Evolutionary conservation across 2,113 vertebrate genomes (phyloP).

Genomic region (Ailuropoda melanoleuca): DNA sequence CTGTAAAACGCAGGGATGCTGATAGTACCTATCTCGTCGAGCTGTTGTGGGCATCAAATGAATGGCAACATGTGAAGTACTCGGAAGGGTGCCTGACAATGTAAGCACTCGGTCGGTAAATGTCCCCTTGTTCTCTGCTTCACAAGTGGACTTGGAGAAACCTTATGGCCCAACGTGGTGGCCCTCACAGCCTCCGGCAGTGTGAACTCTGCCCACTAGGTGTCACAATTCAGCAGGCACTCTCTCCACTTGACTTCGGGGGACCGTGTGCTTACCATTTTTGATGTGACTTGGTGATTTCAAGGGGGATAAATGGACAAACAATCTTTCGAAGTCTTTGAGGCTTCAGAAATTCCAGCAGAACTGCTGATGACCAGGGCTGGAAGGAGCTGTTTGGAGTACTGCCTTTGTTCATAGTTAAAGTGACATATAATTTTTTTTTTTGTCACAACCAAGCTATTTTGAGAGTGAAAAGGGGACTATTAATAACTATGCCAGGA

Average conservation of each 20-base stretch:
- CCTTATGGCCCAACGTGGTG: rapidly evolving
- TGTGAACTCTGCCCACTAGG: conserved; percentile 46
- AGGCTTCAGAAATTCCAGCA: conserved; percentile 36
- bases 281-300: conserved; percentile 68
- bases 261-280: conserved; percentile 53
- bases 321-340: conserved; percentile 1
- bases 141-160: neutral
- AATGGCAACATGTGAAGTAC: neutral
- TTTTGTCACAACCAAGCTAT: neutral
- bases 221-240: conserved; percentile 52
- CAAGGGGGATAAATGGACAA: conserved; percentile 61
- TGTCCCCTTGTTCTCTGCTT: neutral
- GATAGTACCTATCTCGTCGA: neutral
- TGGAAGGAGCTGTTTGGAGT: conserved; percentile 22
- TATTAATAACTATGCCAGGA: neutral
- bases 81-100: neutral
- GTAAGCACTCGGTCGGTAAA: neutral
- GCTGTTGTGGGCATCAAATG: neutral
- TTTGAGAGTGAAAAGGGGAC: neutral
- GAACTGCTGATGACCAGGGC: neutral
- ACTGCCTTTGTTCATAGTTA: conserved; percentile 28
- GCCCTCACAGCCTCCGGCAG: neutral
- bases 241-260: neutral
- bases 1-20: neutral
- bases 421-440: neutral